Evolutionary conservation across 2,888 invertebrate species (phyloP).

Genomic region (Elmis aenea): DNA sequence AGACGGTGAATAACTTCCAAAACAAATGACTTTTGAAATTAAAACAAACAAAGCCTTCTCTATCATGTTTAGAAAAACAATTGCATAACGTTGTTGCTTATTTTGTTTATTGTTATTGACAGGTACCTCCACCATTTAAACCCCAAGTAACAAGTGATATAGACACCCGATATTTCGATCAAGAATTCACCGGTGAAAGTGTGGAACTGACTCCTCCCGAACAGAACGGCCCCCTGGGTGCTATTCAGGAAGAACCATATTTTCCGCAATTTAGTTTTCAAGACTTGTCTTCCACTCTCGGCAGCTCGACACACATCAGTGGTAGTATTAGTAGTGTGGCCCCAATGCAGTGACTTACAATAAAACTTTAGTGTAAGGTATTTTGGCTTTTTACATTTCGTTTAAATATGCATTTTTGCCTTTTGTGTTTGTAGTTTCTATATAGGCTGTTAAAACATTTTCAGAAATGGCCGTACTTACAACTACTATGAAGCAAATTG

Average conservation of each 20-base stretch:
- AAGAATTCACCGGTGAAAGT: conserved; percentile 96
- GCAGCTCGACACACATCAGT: conserved; percentile 58
- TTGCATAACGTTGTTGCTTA: too few relatives aligned
- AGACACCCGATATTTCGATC: conserved; percentile 97
- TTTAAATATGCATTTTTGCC: not conserved
- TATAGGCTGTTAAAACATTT: not conserved
- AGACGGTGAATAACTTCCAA: too few relatives aligned
- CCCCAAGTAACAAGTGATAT: conserved; percentile 92
- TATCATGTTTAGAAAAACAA: too few relatives aligned
- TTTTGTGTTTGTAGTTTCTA: not conserved
- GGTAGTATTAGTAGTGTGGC: conserved; percentile 53
- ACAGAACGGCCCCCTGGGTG: conserved; percentile 54
- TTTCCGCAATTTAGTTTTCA: conserved; percentile 84
- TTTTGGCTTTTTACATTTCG: not conserved
- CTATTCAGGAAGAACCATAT: conserved; percentile 66
- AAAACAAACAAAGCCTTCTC: too few relatives aligned
- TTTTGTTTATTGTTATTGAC: conserved; percentile 1
- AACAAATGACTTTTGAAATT: too few relatives aligned
- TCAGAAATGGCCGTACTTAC: conserved; percentile 19
- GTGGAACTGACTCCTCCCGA: conserved; percentile 95
- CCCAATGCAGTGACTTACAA: conserved; percentile 25
- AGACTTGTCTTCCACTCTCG: conserved; percentile 61
- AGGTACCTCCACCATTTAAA: conserved; percentile 91
- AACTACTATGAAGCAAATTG: conserved; percentile 9
- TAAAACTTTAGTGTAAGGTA: conserved; percentile 7